Conservation (phyloP, 1,140 invertebrate genomes). For the Bradynema listronoti region DNA sequence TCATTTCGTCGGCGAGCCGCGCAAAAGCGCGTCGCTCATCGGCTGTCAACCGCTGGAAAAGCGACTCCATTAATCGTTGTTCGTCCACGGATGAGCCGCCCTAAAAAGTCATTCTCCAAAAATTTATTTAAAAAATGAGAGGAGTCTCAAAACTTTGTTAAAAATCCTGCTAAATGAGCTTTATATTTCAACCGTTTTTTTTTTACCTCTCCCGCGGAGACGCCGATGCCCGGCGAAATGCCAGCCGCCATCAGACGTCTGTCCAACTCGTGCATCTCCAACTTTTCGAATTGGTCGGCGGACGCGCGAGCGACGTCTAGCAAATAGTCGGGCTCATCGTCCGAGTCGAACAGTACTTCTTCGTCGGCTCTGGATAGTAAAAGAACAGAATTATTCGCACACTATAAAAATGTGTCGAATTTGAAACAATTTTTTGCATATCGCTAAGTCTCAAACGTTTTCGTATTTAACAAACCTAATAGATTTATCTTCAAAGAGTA, state of each 20-base stretch:
- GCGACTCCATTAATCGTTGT: constrained; percentile 34
- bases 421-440: background rate
- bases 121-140: too few relatives aligned
- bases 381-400: too few relatives aligned
- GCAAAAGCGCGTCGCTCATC: constrained; percentile 33
- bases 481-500: background rate
- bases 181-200: too few relatives aligned
- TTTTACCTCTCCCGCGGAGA: constrained; percentile 20
- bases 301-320: constrained; percentile 18
- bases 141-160: too few relatives aligned
- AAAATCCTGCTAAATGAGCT: too few relatives aligned
- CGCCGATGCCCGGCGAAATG: constrained; percentile 8
- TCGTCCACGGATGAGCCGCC: background rate
- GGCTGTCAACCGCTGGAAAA: constrained; percentile 23
- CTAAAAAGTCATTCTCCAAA: too few relatives aligned
- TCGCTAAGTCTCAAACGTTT: background rate
- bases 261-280: constrained; percentile 35
- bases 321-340: constrained; percentile 43
- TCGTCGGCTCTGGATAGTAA: constrained; percentile 39
- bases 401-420: constrained; percentile 9
- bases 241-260: constrained; percentile 22
- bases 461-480: background rate
- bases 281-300: constrained; percentile 23
- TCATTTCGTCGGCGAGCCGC: constrained; percentile 36
- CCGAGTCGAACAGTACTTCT: constrained; percentile 37